Base-by-base conservation (phyloP, 2,888 invertebrate genomes). In the Endomychus coccineus region DNA sequence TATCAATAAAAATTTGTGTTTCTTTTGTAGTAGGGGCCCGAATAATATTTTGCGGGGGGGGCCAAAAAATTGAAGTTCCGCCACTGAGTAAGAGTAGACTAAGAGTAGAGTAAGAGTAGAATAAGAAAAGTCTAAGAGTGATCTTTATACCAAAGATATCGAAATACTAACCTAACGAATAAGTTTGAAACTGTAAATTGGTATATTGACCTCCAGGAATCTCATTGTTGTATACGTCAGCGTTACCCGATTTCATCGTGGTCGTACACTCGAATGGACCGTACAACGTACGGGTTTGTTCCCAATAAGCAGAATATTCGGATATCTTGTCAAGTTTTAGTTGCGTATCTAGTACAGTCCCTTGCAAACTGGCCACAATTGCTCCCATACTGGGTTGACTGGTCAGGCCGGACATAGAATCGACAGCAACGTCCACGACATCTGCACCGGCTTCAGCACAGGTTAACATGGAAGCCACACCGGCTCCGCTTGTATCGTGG, bases 351-450 rank as follows among this genome's bases (percentile, higher is more conserved):
- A 69, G 47, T n/a, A 60, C 46, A 3, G 69, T 67, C 7, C 69
- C 71, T 50, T 59, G 81, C 36, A 96, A 71, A 14, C 87, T 83
- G 1, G 98, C 96, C 0, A 98, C 96, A 2, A 99, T 54, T 1
- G 97, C 97, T n/a, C 97, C 98, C 96, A 98, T 96, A 49, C 90
- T 90, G 11, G 98, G 98, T 67, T 98, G 98, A 39, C 90, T 91
- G 1, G 98, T 99, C 78, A 98, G 82, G 11, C 98, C 98, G 6
- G 94, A 94, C 97, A 98, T 96, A 48, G 94, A 87, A 66, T 99
- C 98, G 1, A 96, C 95, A 9, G 98, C 98, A 5, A 89, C 94
- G 64, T 97, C 97, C 0, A 97, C 92, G 3, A 92, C 83, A 69
- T 97, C 96, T 0, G 95, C 95, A 15, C 95, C 92, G 22, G 95